Percentiles rank a stretch among this genome's conserved stretches.
Evolutionary conservation across 2,113 vertebrate species (phyloP).

Genomic region (Neoarius graeffei): DNA sequence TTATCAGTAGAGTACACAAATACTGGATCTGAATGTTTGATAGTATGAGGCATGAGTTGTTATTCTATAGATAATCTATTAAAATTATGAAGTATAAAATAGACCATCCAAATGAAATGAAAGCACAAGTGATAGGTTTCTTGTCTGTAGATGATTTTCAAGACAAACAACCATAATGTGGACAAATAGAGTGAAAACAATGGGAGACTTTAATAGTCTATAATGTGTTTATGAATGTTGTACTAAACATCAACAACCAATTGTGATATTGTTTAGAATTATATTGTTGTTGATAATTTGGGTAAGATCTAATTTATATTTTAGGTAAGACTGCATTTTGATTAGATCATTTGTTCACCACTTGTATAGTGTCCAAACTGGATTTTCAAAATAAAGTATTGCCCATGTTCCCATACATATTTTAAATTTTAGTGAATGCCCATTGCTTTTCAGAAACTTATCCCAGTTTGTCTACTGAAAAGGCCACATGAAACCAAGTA

Average conservation of each 20-base stretch:
- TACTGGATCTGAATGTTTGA: neutral
- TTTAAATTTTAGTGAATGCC: neutral
- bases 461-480: neutral
- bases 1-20: neutral
- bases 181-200: neutral
- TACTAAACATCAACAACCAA: neutral
- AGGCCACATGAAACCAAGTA: neutral
- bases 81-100: neutral
- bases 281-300: neutral
- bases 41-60: neutral
- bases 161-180: neutral
- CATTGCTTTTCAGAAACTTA: neutral
- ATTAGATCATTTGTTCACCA: neutral
- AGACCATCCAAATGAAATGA: neutral
- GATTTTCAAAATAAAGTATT: neutral
- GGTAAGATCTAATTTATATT: too few relatives aligned
- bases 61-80: neutral
- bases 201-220: neutral
- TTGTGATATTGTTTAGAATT: neutral
- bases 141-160: neutral
- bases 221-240: neutral
- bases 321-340: neutral
- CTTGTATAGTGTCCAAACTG: neutral
- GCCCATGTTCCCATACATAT: neutral
- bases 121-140: neutral